Evolutionary conservation across 2,888 invertebrate species (phyloP), one percentile per base, ranked within the genome.

Genomic region (Poecilus cupreus): DNA sequence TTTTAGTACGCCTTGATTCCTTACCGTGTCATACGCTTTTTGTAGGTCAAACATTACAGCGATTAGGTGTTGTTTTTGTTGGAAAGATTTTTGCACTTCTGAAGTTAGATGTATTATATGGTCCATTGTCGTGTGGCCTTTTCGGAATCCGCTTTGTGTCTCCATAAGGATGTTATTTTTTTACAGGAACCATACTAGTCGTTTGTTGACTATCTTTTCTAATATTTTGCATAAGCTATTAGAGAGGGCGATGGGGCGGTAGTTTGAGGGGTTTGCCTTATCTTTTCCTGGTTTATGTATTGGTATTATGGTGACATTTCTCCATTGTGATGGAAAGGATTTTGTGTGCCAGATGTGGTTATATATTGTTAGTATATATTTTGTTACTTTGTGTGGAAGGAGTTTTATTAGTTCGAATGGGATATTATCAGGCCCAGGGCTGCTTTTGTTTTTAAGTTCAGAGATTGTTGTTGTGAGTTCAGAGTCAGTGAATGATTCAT

Each of bases 41-140:
- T n/a, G n/a, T n/a, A n/a, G n/a, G n/a, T n/a, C 72, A 20, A 72
- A 72, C 2, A 72, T 10, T 22, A 72, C 46, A 3, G 72, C 72
- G 8, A 72, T 20, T 2, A 72, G n/a, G 18, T 72, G 72, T 39
- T 72, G 72, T 72, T 72, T 72, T 16, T 72, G 32, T 22, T 32
- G n/a, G 22, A 72, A 72, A 18, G 39, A 11, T 39, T 72, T 72
- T n/a, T 46, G 39, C 4, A 72, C 46, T 72, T 72, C 72, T n/a
- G 60, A 60, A 11, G 60, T 60, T 60, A 60, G 18, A 20, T 24
- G 5, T 60, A 60, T 8, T 20, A 60, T 60, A 20, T 60, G 60
- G 24, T 60, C 60, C n/a, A n/a, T n/a, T 24, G 60, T 70, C 11
- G 43, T 39, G n/a, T 11, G n/a, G 1, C 43, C 70, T 5, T 20